phyloP scores from a whole-genome alignment of 2,888 invertebrate species.

The Ametastegia equiseti region DNA sequence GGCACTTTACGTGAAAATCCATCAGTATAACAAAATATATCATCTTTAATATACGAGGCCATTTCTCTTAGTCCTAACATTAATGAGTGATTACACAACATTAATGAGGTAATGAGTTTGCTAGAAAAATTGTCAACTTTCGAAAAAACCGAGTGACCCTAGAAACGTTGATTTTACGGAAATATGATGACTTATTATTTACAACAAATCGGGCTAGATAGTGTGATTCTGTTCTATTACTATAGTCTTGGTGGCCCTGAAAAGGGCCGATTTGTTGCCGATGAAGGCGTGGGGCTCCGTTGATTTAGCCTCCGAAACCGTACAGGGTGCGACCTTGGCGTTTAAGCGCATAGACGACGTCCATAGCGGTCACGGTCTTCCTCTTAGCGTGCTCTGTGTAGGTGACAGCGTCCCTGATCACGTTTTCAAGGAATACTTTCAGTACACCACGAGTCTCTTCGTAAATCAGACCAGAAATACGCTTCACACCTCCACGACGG shows the following conservation, averaged over 20 bases:
- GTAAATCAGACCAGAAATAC: constrained; percentile 86
- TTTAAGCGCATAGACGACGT: constrained; percentile 89
- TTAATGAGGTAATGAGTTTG: no score
- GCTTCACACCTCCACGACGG: constrained; percentile 73
- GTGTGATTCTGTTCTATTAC: background rate
- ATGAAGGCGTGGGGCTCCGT: background rate
- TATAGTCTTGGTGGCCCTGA: constrained; percentile 25
- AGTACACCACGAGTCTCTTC: constrained; percentile 80
- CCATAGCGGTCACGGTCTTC: constrained; percentile 92
- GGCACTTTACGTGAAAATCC: no score
- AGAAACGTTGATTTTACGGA: no score
- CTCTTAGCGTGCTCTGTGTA: constrained; percentile 91
- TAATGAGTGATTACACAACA: no score
- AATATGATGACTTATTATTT: background rate
- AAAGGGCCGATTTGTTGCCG: constrained; percentile 46
- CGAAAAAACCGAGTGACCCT: no score
- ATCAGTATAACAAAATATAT: no score
- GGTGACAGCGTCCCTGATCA: constrained; percentile 88
- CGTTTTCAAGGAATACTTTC: constrained; percentile 87
- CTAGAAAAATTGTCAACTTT: no score
- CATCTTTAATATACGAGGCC: no score
- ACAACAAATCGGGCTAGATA: background rate
- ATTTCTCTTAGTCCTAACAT: no score
- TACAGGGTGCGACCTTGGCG: constrained; percentile 88
- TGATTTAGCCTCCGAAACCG: constrained; percentile 83